phyloP scores from a whole-genome alignment of 2,113 vertebrate genomes.

The Helogale parvula region DNA sequence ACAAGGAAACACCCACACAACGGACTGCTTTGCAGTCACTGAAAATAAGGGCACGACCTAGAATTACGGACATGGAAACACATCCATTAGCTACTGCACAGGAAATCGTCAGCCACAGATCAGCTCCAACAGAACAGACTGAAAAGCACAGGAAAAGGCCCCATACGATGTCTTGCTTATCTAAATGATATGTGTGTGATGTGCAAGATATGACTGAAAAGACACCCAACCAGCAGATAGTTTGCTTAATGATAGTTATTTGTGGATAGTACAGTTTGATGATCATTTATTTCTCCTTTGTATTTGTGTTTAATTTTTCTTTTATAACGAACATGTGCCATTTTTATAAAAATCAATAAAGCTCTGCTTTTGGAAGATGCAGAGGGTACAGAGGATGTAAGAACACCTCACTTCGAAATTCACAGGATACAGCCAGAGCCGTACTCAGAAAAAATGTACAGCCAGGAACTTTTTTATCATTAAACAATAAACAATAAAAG shows the following conservation, averaged over 20 bases:
- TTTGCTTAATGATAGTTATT: neutral
- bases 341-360: slow-evolving; percentile 54
- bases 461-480: slow-evolving; percentile 46
- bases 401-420: slow-evolving; percentile 39
- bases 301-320: slow-evolving; percentile 38
- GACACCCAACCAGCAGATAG: neutral
- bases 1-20: neutral
- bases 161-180: neutral
- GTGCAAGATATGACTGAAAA: neutral
- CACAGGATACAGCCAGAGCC: slow-evolving; percentile 1
- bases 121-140: neutral
- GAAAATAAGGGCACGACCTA: neutral
- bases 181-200: neutral
- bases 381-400: slow-evolving; percentile 26
- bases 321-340: neutral
- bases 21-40: neutral
- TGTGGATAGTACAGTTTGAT: neutral
- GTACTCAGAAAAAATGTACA: slow-evolving; percentile 24
- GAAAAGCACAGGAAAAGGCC: neutral
- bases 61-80: neutral
- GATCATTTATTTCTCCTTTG: slow-evolving; percentile 23
- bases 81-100: accelerated
- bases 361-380: slow-evolving; percentile 20
- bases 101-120: neutral
- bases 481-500: slow-evolving; percentile 70